A percentile compares a stretch with the other conserved stretches of the same genome.
Conservation (phyloP, 2,888 invertebrate genomes). For the Tupiocoris notatus region DNA sequence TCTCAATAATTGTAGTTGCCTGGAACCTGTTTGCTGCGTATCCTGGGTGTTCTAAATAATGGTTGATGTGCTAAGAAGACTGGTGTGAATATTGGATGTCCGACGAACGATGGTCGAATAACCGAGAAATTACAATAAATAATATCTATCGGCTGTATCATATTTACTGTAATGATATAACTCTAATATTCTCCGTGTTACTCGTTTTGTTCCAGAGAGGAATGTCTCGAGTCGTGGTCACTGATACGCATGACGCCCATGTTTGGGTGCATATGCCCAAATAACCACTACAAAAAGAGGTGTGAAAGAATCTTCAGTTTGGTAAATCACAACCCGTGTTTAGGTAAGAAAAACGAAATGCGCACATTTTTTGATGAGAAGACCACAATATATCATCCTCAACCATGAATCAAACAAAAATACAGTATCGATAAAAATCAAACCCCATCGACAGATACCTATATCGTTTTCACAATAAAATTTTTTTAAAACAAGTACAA, state of each 20-base stretch:
- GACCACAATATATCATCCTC: background rate
- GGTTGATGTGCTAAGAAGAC: no score
- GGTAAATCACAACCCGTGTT: constrained; percentile 91
- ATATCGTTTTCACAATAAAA: background rate
- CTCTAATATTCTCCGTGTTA: no score
- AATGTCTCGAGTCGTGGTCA: constrained; percentile 85
- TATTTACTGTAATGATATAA: no score
- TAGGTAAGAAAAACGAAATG: constrained; percentile 69
- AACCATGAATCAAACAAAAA: background rate
- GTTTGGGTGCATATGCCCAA: constrained; percentile 91
- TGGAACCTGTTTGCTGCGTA: no score
- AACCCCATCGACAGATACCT: background rate
- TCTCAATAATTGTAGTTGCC: no score
- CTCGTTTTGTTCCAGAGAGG: constrained; percentile 66
- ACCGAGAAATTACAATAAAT: no score
- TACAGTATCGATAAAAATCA: background rate
- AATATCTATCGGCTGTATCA: no score
- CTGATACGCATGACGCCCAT: constrained; percentile 82
- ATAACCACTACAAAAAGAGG: constrained; percentile 81
- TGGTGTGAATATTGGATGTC: no score
- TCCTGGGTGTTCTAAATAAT: no score
- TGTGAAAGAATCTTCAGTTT: constrained; percentile 85
- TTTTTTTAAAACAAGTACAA: no score
- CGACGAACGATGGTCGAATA: no score
- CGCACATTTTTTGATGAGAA: background rate